A percentile compares a stretch with the other conserved stretches of the same genome.
phyloP scores from a whole-genome alignment of 2,113 vertebrate genomes.

The Xyrauchen texanus region DNA sequence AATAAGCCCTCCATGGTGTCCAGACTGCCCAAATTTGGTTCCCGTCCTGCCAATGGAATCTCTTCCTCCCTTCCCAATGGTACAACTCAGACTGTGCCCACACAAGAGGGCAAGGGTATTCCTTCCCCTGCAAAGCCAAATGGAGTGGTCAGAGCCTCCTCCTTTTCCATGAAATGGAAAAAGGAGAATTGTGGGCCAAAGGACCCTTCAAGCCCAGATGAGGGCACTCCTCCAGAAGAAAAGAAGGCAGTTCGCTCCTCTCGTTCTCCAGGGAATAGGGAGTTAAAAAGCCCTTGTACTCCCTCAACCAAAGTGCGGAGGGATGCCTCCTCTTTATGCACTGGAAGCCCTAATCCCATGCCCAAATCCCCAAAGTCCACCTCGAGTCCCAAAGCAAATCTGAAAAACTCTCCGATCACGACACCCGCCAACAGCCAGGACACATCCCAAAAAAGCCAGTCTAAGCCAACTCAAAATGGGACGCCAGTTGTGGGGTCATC shows the following conservation, averaged over 20 bases:
- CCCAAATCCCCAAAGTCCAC: conserved; percentile 60
- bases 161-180: conserved; percentile 85
- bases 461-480: conserved; percentile 55
- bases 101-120: conserved; percentile 62
- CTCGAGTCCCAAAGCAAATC: conserved; percentile 60
- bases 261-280: conserved; percentile 50
- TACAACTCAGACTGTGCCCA: conserved; percentile 52
- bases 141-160: conserved; percentile 72
- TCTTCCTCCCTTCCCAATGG: conserved; percentile 73
- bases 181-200: conserved; percentile 71
- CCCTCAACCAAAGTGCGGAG: conserved; percentile 54
- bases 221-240: neutral
- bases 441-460: conserved; percentile 48
- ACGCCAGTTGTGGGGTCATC: conserved; percentile 6
- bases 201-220: conserved; percentile 45
- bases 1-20: conserved; percentile 86
- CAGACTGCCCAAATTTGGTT: conserved; percentile 90
- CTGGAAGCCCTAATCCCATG: conserved; percentile 65
- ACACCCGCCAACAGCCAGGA: neutral
- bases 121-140: conserved; percentile 69
- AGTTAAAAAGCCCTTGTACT: conserved; percentile 58
- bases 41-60: conserved; percentile 70
- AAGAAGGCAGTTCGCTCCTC: conserved; percentile 40
- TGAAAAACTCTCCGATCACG: conserved; percentile 21
- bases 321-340: conserved; percentile 55